Conservation (phyloP, 1,140 invertebrate genomes). For the Eupristina koningsbergeri region DNA sequence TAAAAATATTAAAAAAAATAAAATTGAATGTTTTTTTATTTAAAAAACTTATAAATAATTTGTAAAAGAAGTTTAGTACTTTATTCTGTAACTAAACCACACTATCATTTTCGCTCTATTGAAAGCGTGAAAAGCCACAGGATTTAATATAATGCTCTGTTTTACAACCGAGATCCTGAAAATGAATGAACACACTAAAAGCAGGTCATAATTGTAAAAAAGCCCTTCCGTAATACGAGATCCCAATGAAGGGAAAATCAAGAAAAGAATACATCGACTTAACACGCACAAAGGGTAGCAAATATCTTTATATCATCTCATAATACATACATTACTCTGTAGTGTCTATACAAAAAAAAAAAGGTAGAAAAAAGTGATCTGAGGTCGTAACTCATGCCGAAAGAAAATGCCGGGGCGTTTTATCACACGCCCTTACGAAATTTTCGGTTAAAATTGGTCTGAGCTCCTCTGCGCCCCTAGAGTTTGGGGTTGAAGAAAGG, state of each 20-base stretch:
- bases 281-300: not conserved
- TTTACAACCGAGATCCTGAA: no score
- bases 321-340: not conserved
- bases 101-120: no score
- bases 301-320: not conserved
- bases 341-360: not conserved
- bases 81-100: no score
- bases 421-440: not conserved
- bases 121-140: no score
- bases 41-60: no score
- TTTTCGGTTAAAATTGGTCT: constrained; percentile 7
- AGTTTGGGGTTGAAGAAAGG: not conserved
- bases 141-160: no score
- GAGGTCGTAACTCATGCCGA: not conserved
- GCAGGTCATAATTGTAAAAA: no score
- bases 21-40: no score
- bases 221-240: not conserved
- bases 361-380: not conserved
- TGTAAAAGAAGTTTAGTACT: no score
- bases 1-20: no score
- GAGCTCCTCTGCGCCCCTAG: constrained; percentile 1
- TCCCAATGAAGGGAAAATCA: not conserved
- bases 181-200: no score
- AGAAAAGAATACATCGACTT: not conserved
- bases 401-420: not conserved